Base-by-base conservation (phyloP, 2,888 invertebrate genomes). In the Leptopilina drosophilae region DNA sequence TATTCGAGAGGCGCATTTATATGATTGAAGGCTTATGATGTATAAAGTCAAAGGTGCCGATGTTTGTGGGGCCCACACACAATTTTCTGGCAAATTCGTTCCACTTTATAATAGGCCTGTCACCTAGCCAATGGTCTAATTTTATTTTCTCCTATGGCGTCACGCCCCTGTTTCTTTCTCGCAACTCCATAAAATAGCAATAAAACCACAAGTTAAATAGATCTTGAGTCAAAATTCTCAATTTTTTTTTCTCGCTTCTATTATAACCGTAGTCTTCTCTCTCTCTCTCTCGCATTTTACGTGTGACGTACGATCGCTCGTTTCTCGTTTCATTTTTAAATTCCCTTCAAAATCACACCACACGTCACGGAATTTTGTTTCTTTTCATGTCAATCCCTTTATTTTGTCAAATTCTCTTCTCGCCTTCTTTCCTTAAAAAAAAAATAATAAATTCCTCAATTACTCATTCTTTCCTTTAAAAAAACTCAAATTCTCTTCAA, bases 91-190 rank as follows among this genome's bases (percentile, higher is more conserved):
- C 26, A 14, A 33, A 79, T 79, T 79, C 65, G 78, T 78, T 80
- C 64, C 78, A 79, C 53, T 20, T 78, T 64, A 77, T 83, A 81
- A 83, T 79, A 78, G 73, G 76, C 78, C 81, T 82, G 82, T 83
- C 83, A 78, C 76, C 33, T 77, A 59, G 73, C 26, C 78, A 65
- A 77, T 76, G 80, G 80, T 79, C 77, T 78, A 79, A 80, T 83
- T 79, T 77, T 56, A 66, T 66, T 73, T 56, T 20, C 56, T 12
- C 40, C n/a, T 15, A 77, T 46, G 26, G 53, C 53, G 56, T 77
- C 49, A 64, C 53, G 64, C 65, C 64, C 66, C 49, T 49, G 49
- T 77, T 53, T 73, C 26, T 53, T 40, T 5, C 12, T 7, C 42
- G 42, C 42, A 6, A 42, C 33, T 7, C 49, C 69, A 46, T 59